Conservation (phyloP, 2,888 invertebrate genomes). For the Oxyscelio sp. region DNA sequence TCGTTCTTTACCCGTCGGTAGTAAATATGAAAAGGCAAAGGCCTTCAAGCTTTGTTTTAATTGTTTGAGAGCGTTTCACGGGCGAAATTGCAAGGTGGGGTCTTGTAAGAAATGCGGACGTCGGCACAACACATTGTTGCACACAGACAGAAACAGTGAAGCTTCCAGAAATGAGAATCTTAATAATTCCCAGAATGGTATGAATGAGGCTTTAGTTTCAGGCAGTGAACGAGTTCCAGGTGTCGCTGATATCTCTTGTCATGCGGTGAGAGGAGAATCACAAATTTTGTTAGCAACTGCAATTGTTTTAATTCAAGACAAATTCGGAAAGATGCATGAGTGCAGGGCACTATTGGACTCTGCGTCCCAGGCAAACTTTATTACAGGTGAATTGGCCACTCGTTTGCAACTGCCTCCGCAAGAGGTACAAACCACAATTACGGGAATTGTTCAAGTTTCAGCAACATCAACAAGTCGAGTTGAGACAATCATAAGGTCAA, state of each 20-base stretch:
- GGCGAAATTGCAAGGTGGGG: constrained; percentile 6
- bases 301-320: constrained; percentile 1
- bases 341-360: too few species aligned
- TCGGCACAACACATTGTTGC: constrained; percentile 34
- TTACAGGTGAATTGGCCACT: constrained; percentile 26
- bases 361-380: constrained; percentile 33
- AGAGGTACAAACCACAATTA: background rate
- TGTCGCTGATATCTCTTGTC: background rate
- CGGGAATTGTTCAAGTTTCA: constrained; percentile 6
- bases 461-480: background rate
- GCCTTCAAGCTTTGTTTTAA: constrained; percentile 17
- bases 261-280: background rate
- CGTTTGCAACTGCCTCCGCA: background rate
- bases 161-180: background rate
- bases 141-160: constrained; percentile 5
- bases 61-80: constrained; percentile 20
- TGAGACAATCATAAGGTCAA: too few species aligned
- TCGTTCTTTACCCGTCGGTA: background rate
- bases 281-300: constrained; percentile 39
- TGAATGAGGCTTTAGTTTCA: background rate
- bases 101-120: constrained; percentile 15
- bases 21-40: constrained; percentile 3
- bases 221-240: background rate
- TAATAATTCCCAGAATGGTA: background rate
- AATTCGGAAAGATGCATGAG: constrained; percentile 5